Evolutionary conservation across 1,140 invertebrate species (phyloP), one percentile per base, ranked within the genome.

Genomic region (Andricus grossulariae): DNA sequence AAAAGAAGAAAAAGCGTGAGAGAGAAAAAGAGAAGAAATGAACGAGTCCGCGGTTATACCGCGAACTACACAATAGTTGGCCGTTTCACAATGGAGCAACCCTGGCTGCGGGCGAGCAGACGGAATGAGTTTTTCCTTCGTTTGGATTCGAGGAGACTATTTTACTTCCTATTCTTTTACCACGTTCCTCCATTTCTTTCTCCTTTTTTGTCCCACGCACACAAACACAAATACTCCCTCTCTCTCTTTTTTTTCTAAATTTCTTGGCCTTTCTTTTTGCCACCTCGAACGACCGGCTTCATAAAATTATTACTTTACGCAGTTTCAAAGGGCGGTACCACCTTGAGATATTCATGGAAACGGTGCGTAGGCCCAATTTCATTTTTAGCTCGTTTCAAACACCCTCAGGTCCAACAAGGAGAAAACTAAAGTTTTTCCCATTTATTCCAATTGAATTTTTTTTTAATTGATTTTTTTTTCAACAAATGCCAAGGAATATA

Each of bases 71-170:
- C 84, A 86, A 86, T 85, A 84, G 83, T 84, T 84, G 80, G 74
- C 76, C 77, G 60, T 75, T 74, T 75, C 76, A 84, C 83, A 86
- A 85, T 86, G 74, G 84, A 76, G 60, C 77, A 73, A 19, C 32
- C 57, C 57, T 66, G 81, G 79, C 78, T 80, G 84, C 78, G 80
- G 81, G 73, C 74, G 76, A 83, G 80, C 80, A 83, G 79, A 84
- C 84, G 81, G 79, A 86, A 86, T 85, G 82, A 87, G 79, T 80
- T 86, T 87, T 84, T 83, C 80, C 84, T 85, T 83, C 82, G 83
- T 86, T 85, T 84, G 76, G 77, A 75, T 79, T 75, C 79, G 72
- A 76, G 76, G 55, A 74, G 74, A 79, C 81, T 85, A 86, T 86
- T 83, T 85, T 84, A 79, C 76, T 83, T 83, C 76, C 77, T 55